Evolutionary conservation across 1,140 invertebrate genomes (phyloP), one percentile per base, ranked within the genome.

Genomic region (Tetramorium alpestre): DNA sequence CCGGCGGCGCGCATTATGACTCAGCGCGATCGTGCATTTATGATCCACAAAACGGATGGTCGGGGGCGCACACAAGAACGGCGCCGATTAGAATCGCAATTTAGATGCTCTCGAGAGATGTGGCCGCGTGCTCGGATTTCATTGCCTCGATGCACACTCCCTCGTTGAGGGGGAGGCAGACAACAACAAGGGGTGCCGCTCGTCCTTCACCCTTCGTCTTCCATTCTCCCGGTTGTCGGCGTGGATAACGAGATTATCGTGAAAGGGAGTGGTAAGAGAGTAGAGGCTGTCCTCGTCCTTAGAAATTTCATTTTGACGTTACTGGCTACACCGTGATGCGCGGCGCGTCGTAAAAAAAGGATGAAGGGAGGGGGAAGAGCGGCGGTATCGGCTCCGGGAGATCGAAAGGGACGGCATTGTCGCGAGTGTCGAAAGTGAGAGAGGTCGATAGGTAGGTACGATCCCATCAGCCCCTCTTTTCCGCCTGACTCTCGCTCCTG

Each of bases 361-460:
- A 82, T 75, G 11, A 41, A 22, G 22, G 0, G 22, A 22, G 13
- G 33, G 7, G 22, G 2, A 51, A 38, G 18, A 58, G 54, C 22
- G 22, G 38, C 3, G n/a, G n/a, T 87, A 87, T 91, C 89, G 75
- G 67, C 33, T 67, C 64, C 51, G 13, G 49, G 85, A 73, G 81
- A 76, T 91, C 58, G 49, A 56, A 47, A 86, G 84, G 90, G 89
- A 18, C 41, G 85, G 89, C 86, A 93, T 94, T 94, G 94, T 94
- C 91, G 89, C 92, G 92, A 93, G 94, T 92, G 93, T 94, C 91
- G 91, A 80, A 91, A 72, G 82, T 67, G 33, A 75, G 62, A 91
- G 72, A 76, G 82, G 72, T 58, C 47, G 44, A 58, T 75, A 38
- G 81, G 62, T 16, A 51, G n/a, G 47, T 41, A 73, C 62, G 73